phyloP scores from a whole-genome alignment of 2,797 vertebrate species.

The Karalla daura region DNA sequence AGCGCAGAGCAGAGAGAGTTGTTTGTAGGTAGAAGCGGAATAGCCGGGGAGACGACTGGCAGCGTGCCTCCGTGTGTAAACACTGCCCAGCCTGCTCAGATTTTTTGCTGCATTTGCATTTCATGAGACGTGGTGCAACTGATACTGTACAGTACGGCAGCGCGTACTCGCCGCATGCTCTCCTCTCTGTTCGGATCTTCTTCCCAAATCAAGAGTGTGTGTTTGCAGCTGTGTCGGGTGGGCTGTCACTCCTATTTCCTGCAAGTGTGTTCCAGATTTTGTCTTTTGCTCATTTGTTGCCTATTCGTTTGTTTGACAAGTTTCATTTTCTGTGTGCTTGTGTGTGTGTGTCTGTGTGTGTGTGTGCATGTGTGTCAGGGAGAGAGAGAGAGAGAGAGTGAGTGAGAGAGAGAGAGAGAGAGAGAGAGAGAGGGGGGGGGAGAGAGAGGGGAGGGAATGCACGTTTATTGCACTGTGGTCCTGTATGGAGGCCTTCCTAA shows the following conservation, averaged over 20 bases:
- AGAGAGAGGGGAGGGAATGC: not conserved
- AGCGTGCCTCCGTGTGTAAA: constrained; percentile 1
- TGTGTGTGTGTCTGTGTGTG: not conserved
- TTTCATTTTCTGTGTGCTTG: not conserved
- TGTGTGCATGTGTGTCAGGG: not conserved
- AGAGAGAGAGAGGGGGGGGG: not conserved
- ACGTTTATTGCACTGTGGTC: constrained; percentile 30
- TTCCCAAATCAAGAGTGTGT: not conserved
- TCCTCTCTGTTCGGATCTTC: constrained; percentile 6
- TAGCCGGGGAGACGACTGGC: not conserved
- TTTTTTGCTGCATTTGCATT: constrained; percentile 2
- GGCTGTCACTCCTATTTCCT: not conserved
- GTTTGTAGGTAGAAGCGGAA: constrained; percentile 14
- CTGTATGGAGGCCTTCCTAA: constrained; percentile 50
- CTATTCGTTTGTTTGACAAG: constrained; percentile 4
- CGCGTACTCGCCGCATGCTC: not conserved
- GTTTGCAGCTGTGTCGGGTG: not conserved
- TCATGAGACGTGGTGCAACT: constrained; percentile 4
- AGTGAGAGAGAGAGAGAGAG: too few species aligned
- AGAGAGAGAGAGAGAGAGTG: not conserved
- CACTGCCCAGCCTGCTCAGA: not conserved
- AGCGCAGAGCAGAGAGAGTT: not conserved
- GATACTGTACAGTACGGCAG: not conserved
- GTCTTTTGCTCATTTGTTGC: not conserved
- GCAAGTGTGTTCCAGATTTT: not conserved